phyloP scores from a whole-genome alignment of 2,888 invertebrate genomes.

The Acronicta psi region DNA sequence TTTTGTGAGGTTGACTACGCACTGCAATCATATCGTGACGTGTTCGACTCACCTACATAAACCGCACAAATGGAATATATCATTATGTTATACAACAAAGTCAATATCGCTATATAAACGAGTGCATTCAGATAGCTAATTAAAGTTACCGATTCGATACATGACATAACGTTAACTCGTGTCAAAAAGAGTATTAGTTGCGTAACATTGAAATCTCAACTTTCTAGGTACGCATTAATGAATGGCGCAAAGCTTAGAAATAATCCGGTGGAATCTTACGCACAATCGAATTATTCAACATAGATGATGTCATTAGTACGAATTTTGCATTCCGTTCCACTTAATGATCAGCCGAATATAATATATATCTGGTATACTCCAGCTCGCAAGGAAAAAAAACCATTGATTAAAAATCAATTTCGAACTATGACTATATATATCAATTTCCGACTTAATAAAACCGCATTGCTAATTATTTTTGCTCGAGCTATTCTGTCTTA shows the following conservation, averaged over 20 bases:
- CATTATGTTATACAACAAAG: slow-evolving; percentile 47
- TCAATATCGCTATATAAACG: slow-evolving; percentile 44
- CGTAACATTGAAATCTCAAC: slow-evolving; percentile 56
- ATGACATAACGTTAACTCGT: slow-evolving; percentile 53
- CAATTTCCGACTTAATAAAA: too few species aligned
- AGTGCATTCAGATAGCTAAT: slow-evolving; percentile 37
- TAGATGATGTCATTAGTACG: slow-evolving; percentile 13
- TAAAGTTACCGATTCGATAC: slow-evolving; percentile 45
- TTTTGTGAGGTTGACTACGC: slow-evolving; percentile 13
- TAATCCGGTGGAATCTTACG: slow-evolving; percentile 17
- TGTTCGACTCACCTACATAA: slow-evolving; percentile 25
- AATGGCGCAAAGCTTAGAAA: slow-evolving; percentile 7
- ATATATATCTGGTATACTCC: too few species aligned
- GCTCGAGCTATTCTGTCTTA: too few species aligned
- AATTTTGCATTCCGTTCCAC: slow-evolving; percentile 24
- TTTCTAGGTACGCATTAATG: slow-evolving; percentile 56
- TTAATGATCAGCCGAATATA: slow-evolving; percentile 18
- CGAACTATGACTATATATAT: too few species aligned
- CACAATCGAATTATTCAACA: slow-evolving; percentile 8
- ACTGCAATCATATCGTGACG: slow-evolving; percentile 14
- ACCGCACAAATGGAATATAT: slow-evolving; percentile 22
- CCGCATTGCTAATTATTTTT: too few species aligned
- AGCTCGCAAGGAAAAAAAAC: too few species aligned
- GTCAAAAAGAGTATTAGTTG: slow-evolving; percentile 53
- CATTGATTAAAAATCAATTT: too few species aligned